Conservation (phyloP, 2,113 vertebrate genomes). For the Phaethon lepturus region DNA sequence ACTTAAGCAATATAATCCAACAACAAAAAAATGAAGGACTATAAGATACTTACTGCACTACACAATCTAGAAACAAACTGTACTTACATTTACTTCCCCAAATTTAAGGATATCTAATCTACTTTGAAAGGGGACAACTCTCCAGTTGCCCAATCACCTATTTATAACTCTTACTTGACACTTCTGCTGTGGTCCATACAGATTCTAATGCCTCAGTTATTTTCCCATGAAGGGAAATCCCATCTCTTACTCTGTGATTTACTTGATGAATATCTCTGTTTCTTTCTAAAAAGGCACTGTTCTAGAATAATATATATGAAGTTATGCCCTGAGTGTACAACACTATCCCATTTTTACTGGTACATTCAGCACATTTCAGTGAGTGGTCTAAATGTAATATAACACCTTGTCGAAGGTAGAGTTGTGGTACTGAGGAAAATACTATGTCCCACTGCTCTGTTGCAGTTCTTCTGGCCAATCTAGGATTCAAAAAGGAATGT, state of each 20-base stretch:
- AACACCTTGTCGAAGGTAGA: not conserved
- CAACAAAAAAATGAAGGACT: not conserved
- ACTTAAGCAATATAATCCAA: not conserved
- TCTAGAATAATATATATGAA: not conserved
- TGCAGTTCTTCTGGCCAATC: not conserved
- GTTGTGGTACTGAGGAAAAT: not conserved
- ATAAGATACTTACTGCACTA: not conserved
- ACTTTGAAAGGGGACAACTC: not conserved
- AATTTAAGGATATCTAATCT: not conserved
- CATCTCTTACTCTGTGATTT: not conserved
- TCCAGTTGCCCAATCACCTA: not conserved
- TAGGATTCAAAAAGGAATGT: not conserved
- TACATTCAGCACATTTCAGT: not conserved
- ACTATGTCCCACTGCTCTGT: not conserved
- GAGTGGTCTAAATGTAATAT: not conserved
- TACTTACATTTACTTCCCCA: not conserved
- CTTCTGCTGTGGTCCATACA: not conserved
- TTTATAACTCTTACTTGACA: not conserved
- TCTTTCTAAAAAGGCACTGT: not conserved
- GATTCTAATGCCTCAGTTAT: not conserved
- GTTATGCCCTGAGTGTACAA: not conserved
- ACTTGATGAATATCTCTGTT: not conserved
- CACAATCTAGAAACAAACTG: not conserved
- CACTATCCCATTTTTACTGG: not conserved
- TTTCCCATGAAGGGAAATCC: not conserved